These are phyloP conservation scores for Myrmecobius fasciatus DNA, from an alignment of 2,113 vertebrate species.

Conservation along the genomic window DNA sequence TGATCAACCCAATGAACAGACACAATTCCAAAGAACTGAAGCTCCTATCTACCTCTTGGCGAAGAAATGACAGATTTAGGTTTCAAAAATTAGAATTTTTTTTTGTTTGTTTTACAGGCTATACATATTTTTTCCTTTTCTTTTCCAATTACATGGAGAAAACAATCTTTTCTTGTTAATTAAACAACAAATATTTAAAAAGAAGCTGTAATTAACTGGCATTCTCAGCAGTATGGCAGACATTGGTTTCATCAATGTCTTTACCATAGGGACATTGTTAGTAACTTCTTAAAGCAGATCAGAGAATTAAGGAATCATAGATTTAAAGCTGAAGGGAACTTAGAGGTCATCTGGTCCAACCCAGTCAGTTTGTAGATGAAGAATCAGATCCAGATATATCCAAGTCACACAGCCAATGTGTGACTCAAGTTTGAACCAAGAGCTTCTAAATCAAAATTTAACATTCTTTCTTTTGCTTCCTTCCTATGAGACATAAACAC, in stretches of 20 bases:
- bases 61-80: not conserved
- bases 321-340: not conserved
- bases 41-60: not conserved
- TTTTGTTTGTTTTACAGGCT: not conserved
- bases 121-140: not conserved
- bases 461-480: not conserved
- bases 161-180: not conserved
- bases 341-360: not conserved
- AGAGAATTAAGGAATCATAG: not conserved
- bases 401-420: not conserved
- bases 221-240: not conserved
- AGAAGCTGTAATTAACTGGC: not conserved
- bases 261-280: not conserved
- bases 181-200: not conserved
- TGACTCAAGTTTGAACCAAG: not conserved
- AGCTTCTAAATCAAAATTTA: not conserved
- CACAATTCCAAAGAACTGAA: not conserved
- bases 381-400: not conserved
- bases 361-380: not conserved
- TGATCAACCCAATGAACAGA: not conserved
- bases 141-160: not conserved
- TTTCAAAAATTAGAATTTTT: not conserved
- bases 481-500: constrained; percentile 48
- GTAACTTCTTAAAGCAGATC: constrained; percentile 1
- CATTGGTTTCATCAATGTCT: not conserved